Conservation (phyloP, 2,113 vertebrate species). For the Candoia aspera region DNA sequence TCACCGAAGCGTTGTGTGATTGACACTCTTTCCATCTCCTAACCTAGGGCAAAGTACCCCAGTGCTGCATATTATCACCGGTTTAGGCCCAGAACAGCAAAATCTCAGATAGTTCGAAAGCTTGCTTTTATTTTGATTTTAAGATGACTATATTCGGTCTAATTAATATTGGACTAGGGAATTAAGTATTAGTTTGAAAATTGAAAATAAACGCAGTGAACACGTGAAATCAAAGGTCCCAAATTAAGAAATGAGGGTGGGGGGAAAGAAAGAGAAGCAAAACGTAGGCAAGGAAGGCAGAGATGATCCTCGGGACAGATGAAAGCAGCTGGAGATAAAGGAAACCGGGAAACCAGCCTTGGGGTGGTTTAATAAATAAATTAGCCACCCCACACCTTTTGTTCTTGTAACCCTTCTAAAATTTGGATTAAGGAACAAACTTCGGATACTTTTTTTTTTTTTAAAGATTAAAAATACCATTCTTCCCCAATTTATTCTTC, state of each 20-base stretch:
- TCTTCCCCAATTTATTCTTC: background rate
- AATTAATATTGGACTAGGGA: background rate
- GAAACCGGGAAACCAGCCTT: background rate
- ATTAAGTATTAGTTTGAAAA: background rate
- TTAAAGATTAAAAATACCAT: background rate
- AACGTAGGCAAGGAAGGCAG: background rate
- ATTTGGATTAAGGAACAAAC: background rate
- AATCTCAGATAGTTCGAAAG: background rate
- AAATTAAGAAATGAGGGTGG: background rate
- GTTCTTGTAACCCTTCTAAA: background rate
- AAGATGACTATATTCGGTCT: background rate
- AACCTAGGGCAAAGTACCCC: constrained; percentile 61
- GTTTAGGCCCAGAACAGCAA: constrained; percentile 48
- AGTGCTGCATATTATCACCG: constrained; percentile 66
- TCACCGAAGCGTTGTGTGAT: constrained; percentile 77
- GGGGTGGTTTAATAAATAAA: background rate
- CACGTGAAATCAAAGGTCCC: too few species aligned
- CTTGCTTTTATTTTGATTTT: background rate
- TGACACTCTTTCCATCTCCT: constrained; percentile 75
- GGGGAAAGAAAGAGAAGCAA: background rate
- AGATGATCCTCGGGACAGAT: background rate
- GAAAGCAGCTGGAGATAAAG: background rate
- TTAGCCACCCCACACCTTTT: background rate
- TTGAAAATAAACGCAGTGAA: background rate
- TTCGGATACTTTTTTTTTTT: background rate